Evolutionary conservation across 2,888 invertebrate genomes (phyloP).

Genomic region (Meghimatium bilineatum): DNA sequence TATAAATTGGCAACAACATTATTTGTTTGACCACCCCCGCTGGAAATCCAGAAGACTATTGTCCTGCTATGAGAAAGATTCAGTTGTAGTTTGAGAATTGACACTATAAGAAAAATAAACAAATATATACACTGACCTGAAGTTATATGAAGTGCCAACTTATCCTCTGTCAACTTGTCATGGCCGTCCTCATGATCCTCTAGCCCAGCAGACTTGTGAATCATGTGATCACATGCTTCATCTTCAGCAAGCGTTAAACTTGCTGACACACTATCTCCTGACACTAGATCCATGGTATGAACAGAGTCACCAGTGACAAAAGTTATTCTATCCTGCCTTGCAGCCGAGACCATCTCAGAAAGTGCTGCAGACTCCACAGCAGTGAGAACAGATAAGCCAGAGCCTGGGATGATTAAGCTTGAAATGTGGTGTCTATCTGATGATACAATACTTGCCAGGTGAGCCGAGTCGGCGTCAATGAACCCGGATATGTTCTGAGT

Average conservation of each 20-base stretch:
- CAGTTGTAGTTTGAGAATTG: too few relatives aligned
- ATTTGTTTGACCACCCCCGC: too few relatives aligned
- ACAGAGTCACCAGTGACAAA: constrained; percentile 22
- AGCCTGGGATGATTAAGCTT: constrained; percentile 22
- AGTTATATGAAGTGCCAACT: constrained; percentile 39
- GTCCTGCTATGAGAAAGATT: too few relatives aligned
- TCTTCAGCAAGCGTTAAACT: constrained; percentile 28
- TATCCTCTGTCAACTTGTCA: constrained; percentile 39
- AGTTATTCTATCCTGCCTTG: constrained; percentile 28
- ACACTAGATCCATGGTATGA: constrained; percentile 23
- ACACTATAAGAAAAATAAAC: not conserved
- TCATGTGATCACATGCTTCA: constrained; percentile 25
- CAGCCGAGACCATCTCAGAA: constrained; percentile 40
- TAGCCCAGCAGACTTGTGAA: not conserved
- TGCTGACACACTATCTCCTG: constrained; percentile 12
- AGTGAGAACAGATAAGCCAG: constrained; percentile 24
- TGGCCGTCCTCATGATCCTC: constrained; percentile 17
- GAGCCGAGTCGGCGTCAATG: constrained; percentile 33
- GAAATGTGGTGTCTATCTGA: constrained; percentile 29
- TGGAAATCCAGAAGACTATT: too few relatives aligned
- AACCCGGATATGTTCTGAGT: constrained; percentile 40
- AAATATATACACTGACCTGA: constrained; percentile 14
- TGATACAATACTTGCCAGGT: constrained; percentile 30
- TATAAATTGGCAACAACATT: not conserved
- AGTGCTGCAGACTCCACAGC: constrained; percentile 39